Percentiles rank a stretch among this genome's conserved stretches.
Evolutionary conservation across 2,888 invertebrate genomes (phyloP).

Genomic region (Bimastos eiseni): DNA sequence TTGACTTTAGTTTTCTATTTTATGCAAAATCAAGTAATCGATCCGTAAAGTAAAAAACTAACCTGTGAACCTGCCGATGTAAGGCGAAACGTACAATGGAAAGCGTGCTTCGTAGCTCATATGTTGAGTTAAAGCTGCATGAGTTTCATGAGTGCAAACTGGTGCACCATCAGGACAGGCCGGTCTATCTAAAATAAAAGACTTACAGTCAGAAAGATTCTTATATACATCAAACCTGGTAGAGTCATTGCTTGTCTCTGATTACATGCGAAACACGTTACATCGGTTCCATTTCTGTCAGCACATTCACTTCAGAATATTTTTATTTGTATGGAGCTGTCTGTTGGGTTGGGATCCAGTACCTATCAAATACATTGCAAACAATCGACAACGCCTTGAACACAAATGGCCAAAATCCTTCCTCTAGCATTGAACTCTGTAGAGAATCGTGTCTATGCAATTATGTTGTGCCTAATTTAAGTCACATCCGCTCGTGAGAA

Average conservation of each 20-base stretch:
- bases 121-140: not conserved
- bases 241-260: no score
- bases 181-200: not conserved
- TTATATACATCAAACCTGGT: no score
- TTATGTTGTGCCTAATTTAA: no score
- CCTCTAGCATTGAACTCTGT: not conserved
- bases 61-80: not conserved
- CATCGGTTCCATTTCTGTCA: no score
- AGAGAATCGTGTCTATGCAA: not conserved
- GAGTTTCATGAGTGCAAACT: not conserved
- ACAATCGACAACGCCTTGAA: no score
- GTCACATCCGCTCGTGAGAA: not conserved
- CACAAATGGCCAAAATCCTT: not conserved
- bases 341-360: no score
- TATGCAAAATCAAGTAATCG: not conserved
- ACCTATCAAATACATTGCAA: no score
- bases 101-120: not conserved
- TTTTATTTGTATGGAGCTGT: no score
- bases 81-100: not conserved
- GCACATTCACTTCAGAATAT: no score
- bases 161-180: not conserved
- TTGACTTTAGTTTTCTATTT: no score
- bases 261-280: no score
- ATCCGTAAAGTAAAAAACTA: not conserved
- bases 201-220: not conserved